Evolutionary conservation across 2,888 invertebrate genomes (phyloP), one percentile per base, ranked within the genome.

Genomic region (Lottia gigantea): DNA sequence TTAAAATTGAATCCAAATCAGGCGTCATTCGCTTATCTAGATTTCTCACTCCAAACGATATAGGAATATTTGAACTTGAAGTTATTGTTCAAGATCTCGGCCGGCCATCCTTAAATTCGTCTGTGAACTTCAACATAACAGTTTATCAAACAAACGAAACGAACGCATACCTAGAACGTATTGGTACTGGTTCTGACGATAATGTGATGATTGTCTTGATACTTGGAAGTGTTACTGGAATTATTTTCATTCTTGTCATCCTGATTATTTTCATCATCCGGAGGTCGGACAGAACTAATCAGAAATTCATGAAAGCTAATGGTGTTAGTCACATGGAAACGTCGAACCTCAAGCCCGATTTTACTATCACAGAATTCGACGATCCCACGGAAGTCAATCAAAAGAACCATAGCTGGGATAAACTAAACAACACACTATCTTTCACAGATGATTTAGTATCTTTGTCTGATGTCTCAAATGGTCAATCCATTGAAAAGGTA

Each of bases 201-300:
- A 75, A 77, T 46, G 71, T 74, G 23, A 67, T 76, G 61, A 73
- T 76, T 25, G 76, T 77, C 61, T 71, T 76, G 64, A 74, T 77
- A 47, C 66, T 76, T 40, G 76, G 75, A 26, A 73, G 71, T 49
- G 71, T 77, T 46, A 77, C 77, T 3, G 76, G 75, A 31, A 66
- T 76, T 62, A 73, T 77, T 55, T 74, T 75, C 16, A 73, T 77
- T 19, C 74, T 74, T 46, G 76, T 77, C 63, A 73, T 76, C 68
- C 70, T 77, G 68, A 76, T 75, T 26, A 77, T 77, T 55, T 67
- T 73, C 16, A 70, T 75, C 64, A 77, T 77, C 15, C 63, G 75
- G 61, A 71, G 75, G 7, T 71, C 77, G 4, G 77, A 77, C 64
- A 47, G 66, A 23, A 71, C 70, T 45, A 55, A 55, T 23, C 64